phyloP scores from a whole-genome alignment of 2,888 invertebrate genomes.

The Lycocerus yunnanus region DNA sequence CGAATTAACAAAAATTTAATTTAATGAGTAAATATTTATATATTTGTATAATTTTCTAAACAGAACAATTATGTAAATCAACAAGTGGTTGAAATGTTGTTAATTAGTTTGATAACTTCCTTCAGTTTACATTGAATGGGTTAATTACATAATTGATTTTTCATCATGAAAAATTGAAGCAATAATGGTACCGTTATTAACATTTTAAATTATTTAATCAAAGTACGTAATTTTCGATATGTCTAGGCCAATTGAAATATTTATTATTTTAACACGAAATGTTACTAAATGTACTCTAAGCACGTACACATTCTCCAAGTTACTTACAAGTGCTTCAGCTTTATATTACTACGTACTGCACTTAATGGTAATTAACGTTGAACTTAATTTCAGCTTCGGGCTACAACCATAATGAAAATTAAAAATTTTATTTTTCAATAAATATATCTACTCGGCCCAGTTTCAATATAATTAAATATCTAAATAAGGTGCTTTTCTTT shows the following conservation, averaged over 20 bases:
- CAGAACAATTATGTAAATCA: background rate
- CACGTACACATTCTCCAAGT: constrained; percentile 15
- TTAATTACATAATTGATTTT: background rate
- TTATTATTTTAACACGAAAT: constrained; percentile 5
- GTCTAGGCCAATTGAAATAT: constrained; percentile 3
- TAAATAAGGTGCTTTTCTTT: background rate
- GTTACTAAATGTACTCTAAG: constrained; percentile 11
- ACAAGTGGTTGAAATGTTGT: background rate
- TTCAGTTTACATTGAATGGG: background rate
- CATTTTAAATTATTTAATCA: background rate
- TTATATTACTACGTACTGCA: constrained; percentile 13
- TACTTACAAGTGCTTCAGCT: constrained; percentile 15
- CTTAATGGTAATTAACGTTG: constrained; percentile 15
- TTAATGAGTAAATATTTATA: background rate
- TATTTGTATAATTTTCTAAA: background rate
- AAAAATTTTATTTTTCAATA: background rate
- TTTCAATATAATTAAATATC: background rate
- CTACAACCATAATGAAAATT: background rate
- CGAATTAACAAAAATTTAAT: background rate
- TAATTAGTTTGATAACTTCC: background rate
- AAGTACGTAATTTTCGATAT: background rate
- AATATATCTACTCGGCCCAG: background rate
- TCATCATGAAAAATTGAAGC: background rate
- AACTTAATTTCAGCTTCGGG: constrained; percentile 1
- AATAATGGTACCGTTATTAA: background rate